phyloP scores from a whole-genome alignment of 1,140 invertebrate genomes.

The Zaprionus lachaisei region DNA sequence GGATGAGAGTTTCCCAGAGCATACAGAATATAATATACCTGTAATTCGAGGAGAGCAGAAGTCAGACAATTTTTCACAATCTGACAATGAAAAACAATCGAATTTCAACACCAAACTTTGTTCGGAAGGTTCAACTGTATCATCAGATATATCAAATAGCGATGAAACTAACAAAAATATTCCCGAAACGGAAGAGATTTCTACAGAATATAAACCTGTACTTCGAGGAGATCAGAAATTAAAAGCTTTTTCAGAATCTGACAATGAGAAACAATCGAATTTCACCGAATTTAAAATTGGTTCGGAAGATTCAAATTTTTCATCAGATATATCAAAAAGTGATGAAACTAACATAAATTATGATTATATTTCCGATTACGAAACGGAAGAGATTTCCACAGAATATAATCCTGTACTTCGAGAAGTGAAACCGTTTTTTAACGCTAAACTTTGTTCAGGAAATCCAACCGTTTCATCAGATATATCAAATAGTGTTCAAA shows the following conservation, averaged over 20 bases:
- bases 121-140: not conserved
- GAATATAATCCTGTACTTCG: no score
- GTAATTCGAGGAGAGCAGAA: no score
- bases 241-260: not conserved
- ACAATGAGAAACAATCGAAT: not conserved
- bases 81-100: not conserved
- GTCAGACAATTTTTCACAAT: not conserved
- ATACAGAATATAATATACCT: no score
- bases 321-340: not conserved
- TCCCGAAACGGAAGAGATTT: no score
- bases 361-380: no score
- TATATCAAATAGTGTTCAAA: not conserved
- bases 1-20: not conserved
- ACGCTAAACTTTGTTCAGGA: not conserved
- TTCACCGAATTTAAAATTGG: not conserved
- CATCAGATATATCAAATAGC: not conserved
- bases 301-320: not conserved
- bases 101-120: not conserved
- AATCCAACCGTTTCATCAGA: not conserved
- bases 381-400: no score
- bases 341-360: not conserved
- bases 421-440: not conserved
- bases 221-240: no score
- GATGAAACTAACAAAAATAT: not conserved
- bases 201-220: no score